A percentile compares a stretch with the other conserved stretches of the same genome.
Evolutionary conservation across 2,113 vertebrate genomes (phyloP).

Genomic region (Mustelus asterias): DNA sequence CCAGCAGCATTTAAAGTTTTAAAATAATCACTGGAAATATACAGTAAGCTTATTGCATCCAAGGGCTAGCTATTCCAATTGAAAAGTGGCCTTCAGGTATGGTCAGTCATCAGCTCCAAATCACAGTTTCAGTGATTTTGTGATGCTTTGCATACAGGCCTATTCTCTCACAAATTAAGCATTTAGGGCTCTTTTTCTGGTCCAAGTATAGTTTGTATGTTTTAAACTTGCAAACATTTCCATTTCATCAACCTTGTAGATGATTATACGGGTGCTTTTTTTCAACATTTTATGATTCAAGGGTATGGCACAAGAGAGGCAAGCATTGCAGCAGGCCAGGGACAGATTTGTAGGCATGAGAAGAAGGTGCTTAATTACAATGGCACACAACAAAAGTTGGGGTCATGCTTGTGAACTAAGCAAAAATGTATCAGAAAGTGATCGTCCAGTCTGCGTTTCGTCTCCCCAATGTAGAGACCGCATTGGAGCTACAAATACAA

Average conservation of each 20-base stretch:
- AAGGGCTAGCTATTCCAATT: not conserved
- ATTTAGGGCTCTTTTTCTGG: not conserved
- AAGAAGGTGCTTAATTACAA: too few species aligned
- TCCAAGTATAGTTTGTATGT: too few species aligned
- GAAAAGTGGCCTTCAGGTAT: not conserved
- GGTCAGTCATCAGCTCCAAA: not conserved
- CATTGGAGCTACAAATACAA: too few species aligned
- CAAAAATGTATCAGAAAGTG: too few species aligned
- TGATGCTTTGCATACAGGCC: not conserved
- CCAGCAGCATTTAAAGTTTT: not conserved
- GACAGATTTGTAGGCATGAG: too few species aligned
- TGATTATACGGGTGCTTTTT: not conserved
- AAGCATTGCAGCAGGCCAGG: not conserved
- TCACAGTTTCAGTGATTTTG: not conserved
- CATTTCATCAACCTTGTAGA: not conserved
- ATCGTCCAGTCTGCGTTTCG: too few species aligned
- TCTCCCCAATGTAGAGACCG: too few species aligned
- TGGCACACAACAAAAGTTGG: too few species aligned
- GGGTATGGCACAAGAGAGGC: not conserved
- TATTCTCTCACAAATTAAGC: too few species aligned
- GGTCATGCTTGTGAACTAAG: too few species aligned
- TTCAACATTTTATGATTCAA: too few species aligned
- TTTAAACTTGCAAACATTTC: not conserved
- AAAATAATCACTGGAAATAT: not conserved
- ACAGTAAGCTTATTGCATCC: not conserved